Evolutionary conservation across 2,888 invertebrate species (phyloP).

Genomic region (Teleiodes luculella): DNA sequence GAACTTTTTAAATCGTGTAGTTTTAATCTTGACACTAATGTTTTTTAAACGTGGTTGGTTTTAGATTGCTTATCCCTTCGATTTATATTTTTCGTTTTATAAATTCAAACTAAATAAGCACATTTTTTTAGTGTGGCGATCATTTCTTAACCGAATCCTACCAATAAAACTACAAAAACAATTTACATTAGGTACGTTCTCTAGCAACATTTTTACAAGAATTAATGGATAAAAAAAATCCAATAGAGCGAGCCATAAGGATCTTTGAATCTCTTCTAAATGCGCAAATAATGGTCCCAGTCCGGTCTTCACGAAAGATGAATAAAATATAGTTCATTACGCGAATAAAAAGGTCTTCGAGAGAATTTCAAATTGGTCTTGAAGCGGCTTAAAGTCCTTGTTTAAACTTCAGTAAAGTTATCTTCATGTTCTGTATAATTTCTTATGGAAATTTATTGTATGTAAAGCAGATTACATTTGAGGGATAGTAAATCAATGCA

Average conservation of each 20-base stretch:
- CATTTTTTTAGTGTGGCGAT: no score
- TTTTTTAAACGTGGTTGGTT: no score
- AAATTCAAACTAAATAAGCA: no score
- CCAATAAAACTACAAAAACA: no score
- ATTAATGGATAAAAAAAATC: slow-evolving; percentile 5
- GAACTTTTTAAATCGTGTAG: no score
- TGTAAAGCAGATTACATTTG: no score
- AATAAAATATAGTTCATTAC: slow-evolving; percentile 12
- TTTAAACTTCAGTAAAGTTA: background rate
- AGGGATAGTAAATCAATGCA: no score
- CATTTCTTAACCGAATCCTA: no score
- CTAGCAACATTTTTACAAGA: background rate
- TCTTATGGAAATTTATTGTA: background rate
- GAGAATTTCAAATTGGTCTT: slow-evolving; percentile 1
- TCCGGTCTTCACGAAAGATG: background rate
- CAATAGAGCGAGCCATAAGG: background rate
- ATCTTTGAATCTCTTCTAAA: slow-evolving; percentile 4
- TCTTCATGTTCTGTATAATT: background rate
- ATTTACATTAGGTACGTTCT: background rate
- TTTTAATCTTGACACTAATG: no score
- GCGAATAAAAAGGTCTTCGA: background rate
- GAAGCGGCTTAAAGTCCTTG: background rate
- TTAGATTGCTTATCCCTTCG: no score
- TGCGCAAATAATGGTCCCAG: slow-evolving; percentile 8
- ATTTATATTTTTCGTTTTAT: no score